Conservation (phyloP, 2,113 vertebrate genomes). For the Hemibates koningsi region DNA sequence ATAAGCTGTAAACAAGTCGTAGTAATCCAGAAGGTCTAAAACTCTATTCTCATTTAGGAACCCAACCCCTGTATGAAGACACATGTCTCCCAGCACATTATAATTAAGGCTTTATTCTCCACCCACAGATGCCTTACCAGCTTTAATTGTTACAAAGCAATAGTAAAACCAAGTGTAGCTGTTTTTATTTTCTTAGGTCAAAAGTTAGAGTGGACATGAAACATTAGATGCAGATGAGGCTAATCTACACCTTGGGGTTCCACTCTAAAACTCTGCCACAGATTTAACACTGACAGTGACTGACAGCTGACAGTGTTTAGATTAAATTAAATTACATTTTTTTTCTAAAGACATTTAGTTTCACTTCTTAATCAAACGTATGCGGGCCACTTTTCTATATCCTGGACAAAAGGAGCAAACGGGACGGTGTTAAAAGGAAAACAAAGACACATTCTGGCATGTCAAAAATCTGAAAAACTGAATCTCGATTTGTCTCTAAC, state of each 20-base stretch:
- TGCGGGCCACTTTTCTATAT: neutral
- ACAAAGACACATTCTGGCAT: neutral
- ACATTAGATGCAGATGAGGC: neutral
- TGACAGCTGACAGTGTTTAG: neutral
- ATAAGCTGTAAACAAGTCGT: neutral
- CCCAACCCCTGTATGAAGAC: neutral
- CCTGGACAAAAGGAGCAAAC: neutral
- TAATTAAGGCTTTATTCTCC: neutral
- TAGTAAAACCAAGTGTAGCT: neutral
- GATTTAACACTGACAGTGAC: neutral
- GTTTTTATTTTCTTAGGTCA: neutral
- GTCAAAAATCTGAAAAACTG: neutral
- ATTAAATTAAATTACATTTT: accelerated
- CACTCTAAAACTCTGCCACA: neutral
- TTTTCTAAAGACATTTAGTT: neutral
- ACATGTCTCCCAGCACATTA: neutral
- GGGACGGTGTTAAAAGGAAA: neutral
- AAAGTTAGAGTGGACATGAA: neutral
- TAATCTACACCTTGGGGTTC: neutral
- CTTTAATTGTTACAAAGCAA: neutral
- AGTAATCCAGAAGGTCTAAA: neutral
- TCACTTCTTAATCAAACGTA: neutral
- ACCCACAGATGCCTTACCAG: neutral
- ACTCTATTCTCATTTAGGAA: neutral
- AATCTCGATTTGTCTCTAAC: neutral